Percentiles rank a stretch among this genome's conserved stretches.
Evolutionary conservation across 2,888 invertebrate genomes (phyloP).

Genomic region (Ectropis crepuscularia): DNA sequence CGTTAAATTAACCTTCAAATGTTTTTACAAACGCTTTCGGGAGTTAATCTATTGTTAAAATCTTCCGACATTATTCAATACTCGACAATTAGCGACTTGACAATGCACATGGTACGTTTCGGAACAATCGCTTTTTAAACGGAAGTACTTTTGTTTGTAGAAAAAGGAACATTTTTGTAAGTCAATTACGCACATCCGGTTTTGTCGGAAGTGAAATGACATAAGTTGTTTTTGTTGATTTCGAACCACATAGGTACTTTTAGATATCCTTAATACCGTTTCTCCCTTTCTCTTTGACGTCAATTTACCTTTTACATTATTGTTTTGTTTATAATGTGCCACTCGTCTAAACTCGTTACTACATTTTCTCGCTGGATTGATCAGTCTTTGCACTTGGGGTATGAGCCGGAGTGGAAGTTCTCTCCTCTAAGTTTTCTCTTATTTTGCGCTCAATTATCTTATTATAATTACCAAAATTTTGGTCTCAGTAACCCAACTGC

Average conservation of each 20-base stretch:
- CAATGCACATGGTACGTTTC: constrained; percentile 18
- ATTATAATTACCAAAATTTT: not conserved
- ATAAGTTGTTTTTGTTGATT: not conserved
- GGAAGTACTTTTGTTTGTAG: constrained; percentile 21
- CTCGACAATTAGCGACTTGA: constrained; percentile 6
- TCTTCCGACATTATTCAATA: constrained; percentile 1
- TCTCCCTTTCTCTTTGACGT: not conserved
- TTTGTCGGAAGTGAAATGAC: constrained; percentile 13
- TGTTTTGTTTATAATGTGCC: no score
- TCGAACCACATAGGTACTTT: no score
- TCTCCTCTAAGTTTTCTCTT: no score
- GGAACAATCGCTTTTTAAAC: constrained; percentile 16
- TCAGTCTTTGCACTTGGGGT: no score
- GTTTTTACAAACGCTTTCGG: constrained; percentile 1
- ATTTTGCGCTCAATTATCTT: not conserved
- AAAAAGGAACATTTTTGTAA: constrained; percentile 4
- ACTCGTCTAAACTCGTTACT: no score
- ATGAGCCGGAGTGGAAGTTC: no score
- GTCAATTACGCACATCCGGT: constrained; percentile 20
- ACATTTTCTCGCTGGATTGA: no score
- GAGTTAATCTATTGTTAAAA: constrained; percentile 5
- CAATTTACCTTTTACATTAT: no score
- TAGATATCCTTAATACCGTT: not conserved
- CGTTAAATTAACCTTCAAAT: not conserved
- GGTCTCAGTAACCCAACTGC: no score